Evolutionary conservation across 2,888 invertebrate genomes (phyloP).

Genomic region (Anticlea derivata): DNA sequence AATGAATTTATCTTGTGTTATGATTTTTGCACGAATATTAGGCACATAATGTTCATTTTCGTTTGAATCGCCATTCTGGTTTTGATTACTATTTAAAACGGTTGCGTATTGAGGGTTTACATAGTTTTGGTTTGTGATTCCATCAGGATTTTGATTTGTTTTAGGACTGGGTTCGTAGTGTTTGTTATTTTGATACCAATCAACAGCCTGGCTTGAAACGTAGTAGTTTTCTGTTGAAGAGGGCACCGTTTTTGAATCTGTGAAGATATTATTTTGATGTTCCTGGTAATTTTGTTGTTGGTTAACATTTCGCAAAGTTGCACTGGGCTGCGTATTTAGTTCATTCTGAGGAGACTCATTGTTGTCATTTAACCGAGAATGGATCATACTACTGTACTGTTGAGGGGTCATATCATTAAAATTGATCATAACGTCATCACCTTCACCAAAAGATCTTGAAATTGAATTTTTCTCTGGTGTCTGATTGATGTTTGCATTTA

Average conservation of each 20-base stretch:
- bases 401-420: slow-evolving; percentile 74
- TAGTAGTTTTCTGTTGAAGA: slow-evolving; percentile 23
- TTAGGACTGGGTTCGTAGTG: slow-evolving; percentile 6
- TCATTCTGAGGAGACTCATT: slow-evolving; percentile 28
- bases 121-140: slow-evolving; percentile 22
- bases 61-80: slow-evolving; percentile 17
- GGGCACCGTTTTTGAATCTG: slow-evolving; percentile 6
- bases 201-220: slow-evolving; percentile 13
- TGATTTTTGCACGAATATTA: slow-evolving; percentile 46
- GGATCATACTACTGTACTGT: slow-evolving; percentile 69
- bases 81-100: slow-evolving; percentile 8
- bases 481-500: slow-evolving; percentile 60
- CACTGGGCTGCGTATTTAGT: slow-evolving; percentile 27
- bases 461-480: slow-evolving; percentile 66
- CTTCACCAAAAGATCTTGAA: slow-evolving; percentile 70
- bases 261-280: slow-evolving; percentile 8
- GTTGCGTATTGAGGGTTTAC: slow-evolving; percentile 1
- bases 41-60: slow-evolving; percentile 27
- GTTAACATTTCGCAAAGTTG: slow-evolving; percentile 20
- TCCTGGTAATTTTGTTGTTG: slow-evolving; percentile 26
- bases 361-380: slow-evolving; percentile 55
- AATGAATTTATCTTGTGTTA: slow-evolving; percentile 56
- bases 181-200: slow-evolving; percentile 30
- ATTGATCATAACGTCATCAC: slow-evolving; percentile 72
- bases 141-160: slow-evolving; percentile 9